Evolutionary conservation across 2,113 vertebrate species (phyloP).

Genomic region (Perognathus longimembris): DNA sequence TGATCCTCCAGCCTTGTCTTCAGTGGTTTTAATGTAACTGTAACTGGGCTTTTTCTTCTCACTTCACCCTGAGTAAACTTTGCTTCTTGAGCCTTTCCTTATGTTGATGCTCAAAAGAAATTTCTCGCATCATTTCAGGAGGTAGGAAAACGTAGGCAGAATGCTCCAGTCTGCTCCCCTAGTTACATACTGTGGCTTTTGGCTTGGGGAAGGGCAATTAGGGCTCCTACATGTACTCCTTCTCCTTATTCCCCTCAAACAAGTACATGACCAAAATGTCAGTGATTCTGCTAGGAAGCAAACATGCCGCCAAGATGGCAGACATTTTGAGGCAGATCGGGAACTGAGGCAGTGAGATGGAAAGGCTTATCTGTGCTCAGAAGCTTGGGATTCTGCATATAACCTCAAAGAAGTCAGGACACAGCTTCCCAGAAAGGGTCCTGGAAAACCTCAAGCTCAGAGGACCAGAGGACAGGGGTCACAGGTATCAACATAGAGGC

Average conservation of each 20-base stretch:
- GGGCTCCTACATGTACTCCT: neutral
- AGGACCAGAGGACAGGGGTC: neutral
- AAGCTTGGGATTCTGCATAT: neutral
- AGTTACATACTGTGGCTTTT: neutral
- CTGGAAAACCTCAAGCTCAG: slow-evolving; percentile 14
- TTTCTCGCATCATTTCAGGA: neutral
- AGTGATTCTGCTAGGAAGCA: neutral
- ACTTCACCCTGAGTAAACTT: slow-evolving; percentile 22
- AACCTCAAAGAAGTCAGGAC: neutral
- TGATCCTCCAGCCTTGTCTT: neutral
- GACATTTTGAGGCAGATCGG: neutral
- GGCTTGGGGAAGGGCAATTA: neutral
- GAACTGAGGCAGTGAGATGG: neutral
- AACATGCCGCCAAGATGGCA: neutral
- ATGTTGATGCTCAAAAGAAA: neutral
- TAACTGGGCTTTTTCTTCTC: neutral
- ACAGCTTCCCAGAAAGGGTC: neutral
- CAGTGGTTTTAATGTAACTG: neutral
- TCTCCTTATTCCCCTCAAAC: neutral
- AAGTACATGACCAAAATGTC: neutral
- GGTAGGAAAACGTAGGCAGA: neutral
- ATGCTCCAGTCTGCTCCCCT: neutral
- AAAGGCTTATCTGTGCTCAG: neutral
- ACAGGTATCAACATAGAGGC: neutral
- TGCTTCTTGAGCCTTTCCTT: slow-evolving; percentile 58